Evolutionary conservation across 2,888 invertebrate species (phyloP).

Genomic region (Nomada ferruginata): DNA sequence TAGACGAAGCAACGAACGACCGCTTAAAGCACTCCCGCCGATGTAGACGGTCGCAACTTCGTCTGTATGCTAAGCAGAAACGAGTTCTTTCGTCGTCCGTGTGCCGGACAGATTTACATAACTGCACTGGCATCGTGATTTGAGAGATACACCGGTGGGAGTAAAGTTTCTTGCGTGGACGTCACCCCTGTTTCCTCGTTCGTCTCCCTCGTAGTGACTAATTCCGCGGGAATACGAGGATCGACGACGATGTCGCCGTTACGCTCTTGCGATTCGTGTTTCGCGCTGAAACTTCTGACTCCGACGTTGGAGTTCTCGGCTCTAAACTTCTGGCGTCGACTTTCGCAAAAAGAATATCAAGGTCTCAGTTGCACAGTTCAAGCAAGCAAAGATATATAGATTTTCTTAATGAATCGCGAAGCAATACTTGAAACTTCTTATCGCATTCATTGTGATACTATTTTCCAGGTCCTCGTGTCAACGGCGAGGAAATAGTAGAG

Average conservation of each 20-base stretch:
- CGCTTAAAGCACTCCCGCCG: background rate
- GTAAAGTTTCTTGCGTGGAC: slow-evolving; percentile 67
- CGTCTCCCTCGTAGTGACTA: slow-evolving; percentile 30
- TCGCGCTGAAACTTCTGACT: slow-evolving; percentile 36
- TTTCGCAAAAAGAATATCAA: slow-evolving; percentile 3
- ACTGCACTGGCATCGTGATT: slow-evolving; percentile 71
- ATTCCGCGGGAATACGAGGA: slow-evolving; percentile 37
- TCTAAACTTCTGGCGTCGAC: slow-evolving; percentile 17
- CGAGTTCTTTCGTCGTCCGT: background rate
- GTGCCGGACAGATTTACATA: slow-evolving; percentile 71
- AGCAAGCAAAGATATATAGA: no score
- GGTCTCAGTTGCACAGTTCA: background rate
- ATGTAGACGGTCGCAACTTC: slow-evolving; percentile 17
- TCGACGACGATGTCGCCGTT: slow-evolving; percentile 15
- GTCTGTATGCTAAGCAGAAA: slow-evolving; percentile 28
- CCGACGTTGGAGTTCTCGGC: slow-evolving; percentile 23
- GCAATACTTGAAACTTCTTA: no score
- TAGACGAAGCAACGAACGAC: background rate
- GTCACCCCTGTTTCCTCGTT: slow-evolving; percentile 28
- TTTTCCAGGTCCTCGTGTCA: no score
- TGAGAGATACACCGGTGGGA: slow-evolving; percentile 70
- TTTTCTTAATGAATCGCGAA: no score
- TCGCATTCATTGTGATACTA: no score
- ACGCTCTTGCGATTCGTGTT: slow-evolving; percentile 25
- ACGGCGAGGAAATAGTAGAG: no score